Percentiles rank a stretch among this genome's conserved stretches.
These are phyloP conservation scores for Hyperoplus immaculatus DNA, from an alignment of 2,797 vertebrate species.

Conservation along the genomic window DNA sequence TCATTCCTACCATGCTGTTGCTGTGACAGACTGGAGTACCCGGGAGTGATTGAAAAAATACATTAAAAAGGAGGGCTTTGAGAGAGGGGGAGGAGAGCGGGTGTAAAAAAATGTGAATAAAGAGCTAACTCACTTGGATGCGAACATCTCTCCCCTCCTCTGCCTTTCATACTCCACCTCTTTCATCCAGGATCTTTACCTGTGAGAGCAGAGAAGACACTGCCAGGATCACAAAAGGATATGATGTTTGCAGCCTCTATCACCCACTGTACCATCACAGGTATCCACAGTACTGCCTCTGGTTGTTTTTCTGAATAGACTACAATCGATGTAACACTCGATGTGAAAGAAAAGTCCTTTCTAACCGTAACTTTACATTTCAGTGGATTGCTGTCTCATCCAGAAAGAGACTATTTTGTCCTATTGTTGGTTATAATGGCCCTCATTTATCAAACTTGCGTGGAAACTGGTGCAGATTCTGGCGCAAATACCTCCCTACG, in stretches of 20 bases:
- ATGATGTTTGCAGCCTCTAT: slow-evolving; percentile 1
- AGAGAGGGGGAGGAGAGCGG: neutral
- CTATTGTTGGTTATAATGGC: slow-evolving; percentile 37
- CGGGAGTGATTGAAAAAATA: slow-evolving; percentile 48
- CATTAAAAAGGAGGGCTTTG: slow-evolving; percentile 19
- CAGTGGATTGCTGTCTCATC: slow-evolving; percentile 35
- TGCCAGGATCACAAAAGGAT: slow-evolving; percentile 21
- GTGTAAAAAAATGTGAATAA: slow-evolving; percentile 32
- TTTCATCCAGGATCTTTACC: slow-evolving; percentile 37
- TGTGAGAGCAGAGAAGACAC: slow-evolving; percentile 28
- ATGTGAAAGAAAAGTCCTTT: neutral
- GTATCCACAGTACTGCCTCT: neutral
- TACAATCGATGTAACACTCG: neutral
- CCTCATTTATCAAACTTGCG: too few species aligned
- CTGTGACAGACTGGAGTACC: slow-evolving; percentile 49
- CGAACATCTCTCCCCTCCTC: slow-evolving; percentile 42
- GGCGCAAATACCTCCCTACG: too few species aligned
- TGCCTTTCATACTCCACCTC: slow-evolving; percentile 33
- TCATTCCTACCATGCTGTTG: slow-evolving; percentile 65
- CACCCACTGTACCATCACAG: neutral
- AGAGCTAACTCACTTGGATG: slow-evolving; percentile 53
- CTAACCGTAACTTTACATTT: neutral
- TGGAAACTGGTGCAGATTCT: too few species aligned
- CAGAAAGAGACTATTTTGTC: slow-evolving; percentile 42
- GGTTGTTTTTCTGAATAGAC: neutral